Conservation (phyloP, 2,888 invertebrate genomes). For the Chrysomela aeneicollis region DNA sequence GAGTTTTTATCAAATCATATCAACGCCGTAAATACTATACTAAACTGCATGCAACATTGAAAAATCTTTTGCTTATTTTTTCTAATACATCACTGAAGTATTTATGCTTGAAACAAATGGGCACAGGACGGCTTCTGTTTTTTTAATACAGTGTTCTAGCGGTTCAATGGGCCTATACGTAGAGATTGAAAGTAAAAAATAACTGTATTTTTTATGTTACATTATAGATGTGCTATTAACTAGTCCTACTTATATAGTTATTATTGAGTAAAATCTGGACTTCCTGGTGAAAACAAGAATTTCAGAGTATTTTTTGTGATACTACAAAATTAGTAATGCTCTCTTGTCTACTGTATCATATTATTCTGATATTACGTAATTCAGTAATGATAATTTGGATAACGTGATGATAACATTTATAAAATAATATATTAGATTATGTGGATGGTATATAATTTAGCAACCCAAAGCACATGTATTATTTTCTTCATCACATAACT, state of each 20-base stretch:
- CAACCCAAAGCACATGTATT: background rate
- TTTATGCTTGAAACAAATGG: no score
- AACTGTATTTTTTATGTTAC: no score
- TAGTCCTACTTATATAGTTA: background rate
- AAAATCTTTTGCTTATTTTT: no score
- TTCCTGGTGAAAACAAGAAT: background rate
- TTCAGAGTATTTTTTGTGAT: background rate
- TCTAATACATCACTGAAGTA: no score
- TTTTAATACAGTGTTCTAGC: no score
- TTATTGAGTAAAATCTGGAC: background rate
- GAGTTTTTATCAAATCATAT: no score
- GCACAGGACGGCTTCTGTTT: no score
- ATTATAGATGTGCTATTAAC: no score
- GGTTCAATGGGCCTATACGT: no score
- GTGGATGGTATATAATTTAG: background rate
- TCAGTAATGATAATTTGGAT: background rate
- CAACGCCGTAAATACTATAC: no score
- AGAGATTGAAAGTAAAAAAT: no score
- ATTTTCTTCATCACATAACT: background rate
- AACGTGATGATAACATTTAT: background rate
- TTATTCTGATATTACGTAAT: background rate
- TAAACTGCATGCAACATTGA: no score
- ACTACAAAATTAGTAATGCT: background rate
- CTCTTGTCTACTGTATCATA: background rate
- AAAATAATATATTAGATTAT: background rate